Base-by-base conservation (phyloP, 2,888 invertebrate genomes). In the Cephalotes varians region DNA sequence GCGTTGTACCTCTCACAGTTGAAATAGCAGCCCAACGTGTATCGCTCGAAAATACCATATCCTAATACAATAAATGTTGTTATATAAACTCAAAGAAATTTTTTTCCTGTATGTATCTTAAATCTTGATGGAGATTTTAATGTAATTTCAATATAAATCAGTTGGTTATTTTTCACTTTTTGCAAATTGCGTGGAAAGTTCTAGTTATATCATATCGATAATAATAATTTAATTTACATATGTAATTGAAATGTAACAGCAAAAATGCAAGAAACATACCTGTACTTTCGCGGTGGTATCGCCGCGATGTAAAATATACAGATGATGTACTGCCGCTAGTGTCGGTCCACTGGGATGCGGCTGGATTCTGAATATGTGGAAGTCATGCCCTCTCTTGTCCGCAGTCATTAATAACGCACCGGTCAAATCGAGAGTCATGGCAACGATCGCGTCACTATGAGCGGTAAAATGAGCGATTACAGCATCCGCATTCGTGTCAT, bases 1-100 rank as follows among this genome's bases (percentile, higher is more conserved):
- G 99, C 44, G 99, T 99, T 0, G 99, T 99, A 85, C 99, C 99
- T 86, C 99, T 97, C 80, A 99, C 96, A 0, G 99, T 99, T 56
- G 98, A 98, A 6, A 99, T 97, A 1, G 99, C 98, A n/a, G 98
- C 97, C 99, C 99, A 99, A 77, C 99, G 97, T 40, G 97, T 97
- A 95, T 99, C 99, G 83, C 97, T 95, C 0, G 99, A 98, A 93
- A 99, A 98, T 72, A 97, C 96, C 94, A 99, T 98, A 93, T 99
- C 98, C 95, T 97, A 95, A n/a, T 67, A 37, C 31, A 49, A 21
- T 62, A 77, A 71, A 58, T 1, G 10, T 28, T 40, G 85, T 74
- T 47, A 18, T 40, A 12, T 56, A n/a, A 71, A 5, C 3, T 54
- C 18, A 54, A 34, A 51, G 18, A 25, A 51, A 28, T n/a, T 62